Evolutionary conservation across 2,113 vertebrate species (phyloP), one percentile per base, ranked within the genome.

Genomic region (Pleuronectes platessa): DNA sequence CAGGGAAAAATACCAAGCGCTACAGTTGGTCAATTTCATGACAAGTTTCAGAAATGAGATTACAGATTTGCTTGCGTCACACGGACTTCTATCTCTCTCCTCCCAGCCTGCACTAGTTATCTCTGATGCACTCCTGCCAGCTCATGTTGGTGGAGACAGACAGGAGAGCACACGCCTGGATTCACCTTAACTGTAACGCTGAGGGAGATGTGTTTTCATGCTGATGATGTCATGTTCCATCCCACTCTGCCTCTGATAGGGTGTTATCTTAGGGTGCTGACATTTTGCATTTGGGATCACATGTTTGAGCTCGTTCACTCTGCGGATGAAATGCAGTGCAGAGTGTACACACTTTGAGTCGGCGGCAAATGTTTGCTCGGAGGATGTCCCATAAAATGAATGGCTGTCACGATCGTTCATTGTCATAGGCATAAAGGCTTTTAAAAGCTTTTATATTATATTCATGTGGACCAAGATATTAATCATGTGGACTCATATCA

Each of bases 71-170:
- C 49, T 70, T 9, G n/a, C 49, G 42, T 49, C 14, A 3, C 20
- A 24, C 61, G 83, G 56, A 71, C 68, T 20, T 64, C 37, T 49
- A 4, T 45, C 4, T 23, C 4, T 26, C 31, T 66, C 21, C 60
- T 54, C 37, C 37, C 20, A 47, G 70, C 76, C 24, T 60, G 51
- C 37, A 54, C 54, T 83, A 87, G 92, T 92, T 79, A 91, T 76
- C 72, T 80, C 40, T 55, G 71, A 66, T 80, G 79, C 86, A 86
- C 21, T 80, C 58, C 83, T 79, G 74, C 74, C 54, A 47, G 15
- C 42, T 85, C 83, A 77, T 83, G 66, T 85, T 64, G 61, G 56
- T 77, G 60, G 55, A 53, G 18, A 64, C 54, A 71, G 66, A 78
- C 62, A 51, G 15, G 47, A 80, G 49, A 55, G 63, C 62, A 26